Base-by-base conservation (phyloP, 2,888 invertebrate genomes). In the Polyploca ridens region DNA sequence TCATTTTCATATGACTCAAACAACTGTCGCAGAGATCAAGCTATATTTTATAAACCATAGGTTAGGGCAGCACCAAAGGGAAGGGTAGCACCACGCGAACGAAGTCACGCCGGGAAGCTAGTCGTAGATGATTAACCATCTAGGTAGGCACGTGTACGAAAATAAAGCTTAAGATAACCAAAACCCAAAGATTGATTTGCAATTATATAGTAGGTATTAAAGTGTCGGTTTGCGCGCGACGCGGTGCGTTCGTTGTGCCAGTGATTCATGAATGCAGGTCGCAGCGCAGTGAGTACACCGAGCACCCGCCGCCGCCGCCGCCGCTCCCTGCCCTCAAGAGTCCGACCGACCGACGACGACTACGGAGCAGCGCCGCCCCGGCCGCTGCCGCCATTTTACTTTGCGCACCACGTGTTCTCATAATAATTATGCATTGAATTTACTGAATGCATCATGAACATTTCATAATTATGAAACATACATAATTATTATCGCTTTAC, bases 311-410 rank as follows among this genome's bases (percentile, higher is more conserved):
- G 27, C 27, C 27, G 27, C 27, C 27, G 27, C 27, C 27, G 46
- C 70, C 68, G 69, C 71, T 63, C 58, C 67, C 62, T 59, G 62
- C 65, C 63, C 66, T 46, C 44, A 46, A 41, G 46, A 46, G 44
- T 44, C 46, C n/a, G 46, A 46, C 46, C 10, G n/a, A 46, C 46
- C 46, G n/a, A 41, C 41, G 41, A 41, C 13, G 41, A 41, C 62
- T 61, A 63, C 49, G 49, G 58, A 65, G 58, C 62, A 33, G 61
- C 62, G 54, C 65, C 60, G 66, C 64, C 41, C 44, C 57, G 54
- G 10, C n/a, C 33, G 33, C 74, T 80, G 90, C 89, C 91, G 92
- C 92, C 93, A 92, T 93, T 87, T 93, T 93, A 85, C 85, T 87
- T 88, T 81, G 86, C 82, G 73, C 83, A 90, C 90, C 93, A 93